phyloP scores from a whole-genome alignment of 2,888 invertebrate genomes.

The Sussaba pulchella region DNA sequence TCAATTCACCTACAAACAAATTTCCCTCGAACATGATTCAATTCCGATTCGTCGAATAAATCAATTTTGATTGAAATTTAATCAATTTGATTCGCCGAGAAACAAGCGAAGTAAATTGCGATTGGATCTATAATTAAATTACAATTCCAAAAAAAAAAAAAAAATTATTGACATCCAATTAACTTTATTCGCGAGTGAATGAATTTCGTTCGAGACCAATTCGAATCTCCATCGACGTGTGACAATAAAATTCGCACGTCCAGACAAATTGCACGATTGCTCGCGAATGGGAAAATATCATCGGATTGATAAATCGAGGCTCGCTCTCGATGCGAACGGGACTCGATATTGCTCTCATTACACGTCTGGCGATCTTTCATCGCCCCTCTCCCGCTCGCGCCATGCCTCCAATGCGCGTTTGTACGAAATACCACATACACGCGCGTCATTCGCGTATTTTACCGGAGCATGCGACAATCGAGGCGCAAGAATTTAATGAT shows the following conservation, averaged over 20 bases:
- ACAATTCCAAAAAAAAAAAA: no score
- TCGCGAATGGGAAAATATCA: slow-evolving; percentile 46
- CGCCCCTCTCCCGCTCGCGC: slow-evolving; percentile 23
- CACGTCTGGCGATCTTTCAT: slow-evolving; percentile 51
- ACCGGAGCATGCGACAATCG: slow-evolving; percentile 37
- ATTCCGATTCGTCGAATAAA: no score
- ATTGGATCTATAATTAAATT: no score
- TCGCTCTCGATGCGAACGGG: slow-evolving; percentile 18
- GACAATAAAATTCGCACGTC: neutral
- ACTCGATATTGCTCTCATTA: slow-evolving; percentile 42
- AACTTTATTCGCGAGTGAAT: no score
- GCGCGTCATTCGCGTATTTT: neutral
- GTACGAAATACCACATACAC: neutral
- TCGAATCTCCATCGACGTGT: no score
- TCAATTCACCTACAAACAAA: no score
- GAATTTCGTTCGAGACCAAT: no score
- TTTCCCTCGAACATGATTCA: no score
- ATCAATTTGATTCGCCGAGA: no score
- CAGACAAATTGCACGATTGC: slow-evolving; percentile 55
- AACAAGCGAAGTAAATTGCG: no score
- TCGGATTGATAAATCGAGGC: slow-evolving; percentile 54
- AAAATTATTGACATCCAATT: no score
- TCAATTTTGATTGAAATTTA: no score
- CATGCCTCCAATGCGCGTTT: neutral
- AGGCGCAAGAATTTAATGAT: slow-evolving; percentile 60